Percentiles rank a stretch among this genome's conserved stretches.
Evolutionary conservation across 2,797 vertebrate genomes (phyloP).

Genomic region (Eulemur coronatus): DNA sequence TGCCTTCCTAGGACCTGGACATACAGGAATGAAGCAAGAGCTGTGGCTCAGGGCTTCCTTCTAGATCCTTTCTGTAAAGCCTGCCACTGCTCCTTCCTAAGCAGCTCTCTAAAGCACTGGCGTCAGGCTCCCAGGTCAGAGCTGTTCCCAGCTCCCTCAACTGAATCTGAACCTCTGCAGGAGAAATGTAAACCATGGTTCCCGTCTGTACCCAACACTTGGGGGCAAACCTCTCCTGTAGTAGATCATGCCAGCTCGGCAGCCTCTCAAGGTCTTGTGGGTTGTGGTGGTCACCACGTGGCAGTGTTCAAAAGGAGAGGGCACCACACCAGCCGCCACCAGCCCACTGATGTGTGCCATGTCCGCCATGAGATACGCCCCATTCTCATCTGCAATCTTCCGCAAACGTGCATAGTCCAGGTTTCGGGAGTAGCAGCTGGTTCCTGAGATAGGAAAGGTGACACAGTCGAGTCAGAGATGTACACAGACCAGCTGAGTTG

Average conservation of each 20-base stretch:
- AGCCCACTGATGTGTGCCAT: slow-evolving; percentile 99
- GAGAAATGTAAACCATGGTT: background rate
- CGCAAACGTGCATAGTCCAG: slow-evolving; percentile 93
- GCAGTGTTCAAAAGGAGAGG: slow-evolving; percentile 94
- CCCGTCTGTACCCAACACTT: accelerated
- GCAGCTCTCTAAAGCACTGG: background rate
- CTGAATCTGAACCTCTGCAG: background rate
- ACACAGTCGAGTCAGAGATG: background rate
- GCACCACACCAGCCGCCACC: slow-evolving; percentile 93
- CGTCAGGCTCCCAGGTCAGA: background rate
- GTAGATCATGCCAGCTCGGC: slow-evolving; percentile 95
- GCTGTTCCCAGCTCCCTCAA: background rate
- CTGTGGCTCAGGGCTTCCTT: background rate
- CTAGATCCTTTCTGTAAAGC: background rate
- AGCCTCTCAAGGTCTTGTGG: slow-evolving; percentile 98
- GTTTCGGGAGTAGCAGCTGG: slow-evolving; percentile 97
- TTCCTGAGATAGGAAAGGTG: slow-evolving; percentile 83
- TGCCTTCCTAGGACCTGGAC: background rate
- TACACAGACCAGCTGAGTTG: accelerated
- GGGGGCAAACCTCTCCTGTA: slow-evolving; percentile 91
- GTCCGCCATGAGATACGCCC: slow-evolving; percentile 94
- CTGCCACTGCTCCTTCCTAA: background rate
- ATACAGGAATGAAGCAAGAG: background rate
- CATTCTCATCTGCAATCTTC: slow-evolving; percentile 90
- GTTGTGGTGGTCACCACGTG: slow-evolving; percentile 96